Base-by-base conservation (phyloP, 2,113 vertebrate genomes). In the Scalopus aquaticus region DNA sequence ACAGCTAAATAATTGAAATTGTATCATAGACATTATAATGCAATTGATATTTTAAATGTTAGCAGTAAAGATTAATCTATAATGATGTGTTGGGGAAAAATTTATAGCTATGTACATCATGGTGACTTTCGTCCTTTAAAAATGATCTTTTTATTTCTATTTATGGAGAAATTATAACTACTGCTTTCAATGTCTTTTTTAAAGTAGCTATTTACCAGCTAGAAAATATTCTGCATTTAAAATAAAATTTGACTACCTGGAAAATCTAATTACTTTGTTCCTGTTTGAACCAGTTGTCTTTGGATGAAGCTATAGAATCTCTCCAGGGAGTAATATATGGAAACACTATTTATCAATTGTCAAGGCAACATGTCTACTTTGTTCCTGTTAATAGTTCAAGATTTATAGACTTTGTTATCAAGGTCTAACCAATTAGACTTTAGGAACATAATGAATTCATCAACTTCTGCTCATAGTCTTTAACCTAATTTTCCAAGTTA, bases 31-130 rank as follows among this genome's bases (percentile, higher is more conserved):
- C 74, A 97, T 97, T 97, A 97, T 80, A 97, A 97, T 0, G 94
- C 96, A 97, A 95, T 94, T 7, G 56, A 95, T 97, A 97, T 97
- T 98, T 98, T 98, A 98, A 92, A 97, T 96, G 95, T 97, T 97
- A 98, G 88, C 37, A 96, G 86, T 97, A 95, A 97, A 96, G 95
- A 97, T 96, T 96, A 62, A 83, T 91, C 88, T 97, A 85, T 92
- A 95, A 87, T 96, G 95, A 93, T 96, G 60, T 94, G 60, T 82
- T 98, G 89, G 96, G 87, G 96, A 69, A 79, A 92, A 97, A 94
- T 97, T 85, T 89, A 97, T 96, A 97, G 80, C 95, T 96, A 93
- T 96, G 89, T 96, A 91, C 76, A 97, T 89, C 54, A n/a, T 88
- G 96, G 93, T 97, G 93, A 95, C 91, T 97, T 97, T 93, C 94